A percentile compares a stretch with the other conserved stretches of the same genome.
Conservation (phyloP, 92 coral and sea anemone genomes). For the Phenganax stokvisi region DNA sequence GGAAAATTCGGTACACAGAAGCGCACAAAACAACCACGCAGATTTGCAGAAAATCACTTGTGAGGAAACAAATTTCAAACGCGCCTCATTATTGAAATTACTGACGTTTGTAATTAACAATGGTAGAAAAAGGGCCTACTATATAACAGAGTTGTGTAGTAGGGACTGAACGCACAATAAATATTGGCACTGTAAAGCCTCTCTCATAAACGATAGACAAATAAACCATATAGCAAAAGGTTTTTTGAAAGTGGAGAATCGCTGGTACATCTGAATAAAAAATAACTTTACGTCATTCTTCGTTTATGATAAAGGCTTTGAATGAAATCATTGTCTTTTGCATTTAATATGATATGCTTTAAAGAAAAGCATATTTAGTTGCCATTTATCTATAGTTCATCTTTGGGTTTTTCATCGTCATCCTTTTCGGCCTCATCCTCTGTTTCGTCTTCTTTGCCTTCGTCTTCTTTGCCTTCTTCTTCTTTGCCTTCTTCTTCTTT, state of each 20-base stretch:
- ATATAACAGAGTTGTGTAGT: not conserved
- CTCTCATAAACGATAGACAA: not conserved
- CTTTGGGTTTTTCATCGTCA: not conserved
- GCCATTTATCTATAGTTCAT: slow-evolving; percentile 24
- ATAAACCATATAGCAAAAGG: not conserved
- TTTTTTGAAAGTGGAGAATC: not conserved
- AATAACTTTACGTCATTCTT: not conserved
- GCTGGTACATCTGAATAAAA: not conserved
- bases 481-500: slow-evolving; percentile 52
- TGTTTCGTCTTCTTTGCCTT: slow-evolving; percentile 41
- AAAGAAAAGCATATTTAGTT: not conserved
- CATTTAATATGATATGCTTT: not conserved
- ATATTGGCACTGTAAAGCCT: not conserved
- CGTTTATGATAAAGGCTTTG: slow-evolving; percentile 1
- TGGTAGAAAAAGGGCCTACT: slow-evolving; percentile 28
- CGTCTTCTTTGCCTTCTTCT: not conserved
- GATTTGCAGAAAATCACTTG: not conserved
- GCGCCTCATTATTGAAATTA: slow-evolving; percentile 1
- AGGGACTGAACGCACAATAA: slow-evolving; percentile 24
- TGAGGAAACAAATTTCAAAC: not conserved
- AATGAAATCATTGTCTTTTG: not conserved
- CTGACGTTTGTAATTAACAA: slow-evolving; percentile 30
- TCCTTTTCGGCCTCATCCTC: slow-evolving; percentile 13
- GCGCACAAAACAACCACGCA: not conserved
- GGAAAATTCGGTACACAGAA: too few species aligned